A percentile compares a stretch with the other conserved stretches of the same genome.
Conservation (phyloP, 2,797 vertebrate species). For the Anguilla marmorata region DNA sequence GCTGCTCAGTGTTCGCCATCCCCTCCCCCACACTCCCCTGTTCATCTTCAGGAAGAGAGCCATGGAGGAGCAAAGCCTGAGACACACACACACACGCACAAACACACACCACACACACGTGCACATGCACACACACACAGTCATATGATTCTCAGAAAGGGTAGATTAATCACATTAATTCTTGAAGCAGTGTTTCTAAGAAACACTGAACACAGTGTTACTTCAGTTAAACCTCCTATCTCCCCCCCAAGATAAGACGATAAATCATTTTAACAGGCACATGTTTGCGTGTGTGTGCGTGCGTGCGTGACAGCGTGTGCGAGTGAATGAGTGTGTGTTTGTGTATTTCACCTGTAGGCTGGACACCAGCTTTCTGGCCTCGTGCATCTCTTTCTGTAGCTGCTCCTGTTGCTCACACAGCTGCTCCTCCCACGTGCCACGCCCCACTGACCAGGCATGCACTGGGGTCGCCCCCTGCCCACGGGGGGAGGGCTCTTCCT, state of each 20-base stretch:
- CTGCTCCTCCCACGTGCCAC: constrained; percentile 82
- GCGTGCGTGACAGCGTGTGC: background rate
- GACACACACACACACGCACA: background rate
- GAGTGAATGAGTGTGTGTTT: background rate
- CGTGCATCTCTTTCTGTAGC: constrained; percentile 91
- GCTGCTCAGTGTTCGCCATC: constrained; percentile 81
- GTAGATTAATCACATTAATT: constrained; percentile 13
- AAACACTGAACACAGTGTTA: constrained; percentile 19
- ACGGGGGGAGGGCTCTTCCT: constrained; percentile 56
- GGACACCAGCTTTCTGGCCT: constrained; percentile 93
- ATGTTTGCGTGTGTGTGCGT: background rate
- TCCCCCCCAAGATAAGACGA: background rate
- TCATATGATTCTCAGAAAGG: background rate
- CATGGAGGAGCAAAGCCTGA: constrained; percentile 89
- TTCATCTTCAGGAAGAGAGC: constrained; percentile 89
- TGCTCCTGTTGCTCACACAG: constrained; percentile 90
- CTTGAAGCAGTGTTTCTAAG: constrained; percentile 39
- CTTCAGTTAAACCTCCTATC: background rate
- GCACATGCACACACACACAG: background rate
- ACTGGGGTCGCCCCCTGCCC: constrained; percentile 70
- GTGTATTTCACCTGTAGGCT: constrained; percentile 83
- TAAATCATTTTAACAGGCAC: background rate
- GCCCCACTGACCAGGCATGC: constrained; percentile 65
- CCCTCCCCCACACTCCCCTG: constrained; percentile 81
- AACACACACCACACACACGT: constrained; percentile 27